Base-by-base conservation (phyloP, 2,113 vertebrate genomes). In the Meles meles region DNA sequence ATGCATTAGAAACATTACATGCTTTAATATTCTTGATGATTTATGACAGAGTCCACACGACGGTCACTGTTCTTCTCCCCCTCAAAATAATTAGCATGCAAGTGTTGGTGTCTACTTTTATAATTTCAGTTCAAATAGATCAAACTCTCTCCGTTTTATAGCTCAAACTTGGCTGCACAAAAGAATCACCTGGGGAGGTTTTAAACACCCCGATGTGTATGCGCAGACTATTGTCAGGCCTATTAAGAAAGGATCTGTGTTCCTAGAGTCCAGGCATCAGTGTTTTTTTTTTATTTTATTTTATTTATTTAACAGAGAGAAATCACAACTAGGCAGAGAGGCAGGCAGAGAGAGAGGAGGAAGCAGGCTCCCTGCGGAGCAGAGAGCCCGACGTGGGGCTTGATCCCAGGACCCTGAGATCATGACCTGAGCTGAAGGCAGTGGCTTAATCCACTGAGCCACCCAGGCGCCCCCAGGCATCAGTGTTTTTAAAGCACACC, bases 31-130 rank as follows among this genome's bases (percentile, higher is more conserved):
- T 49, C 83, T 87, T 47, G 37, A 34, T 65, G 57, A 86, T 95
- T 89, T 79, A 31, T 88, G 69, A 79, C 12, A 88, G 7, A 88
- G 14, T 31, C 29, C 18, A 94, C 18, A 63, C 4, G 34, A 9
- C 5, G 27, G 17, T 94, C 93, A 88, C 42, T 47, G 27, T 13
- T 39, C 47, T 81, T 1, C 59, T 20, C 1, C 86, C n/a, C 17
- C 49, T 80, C 17, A 76, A 94, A 92, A 94, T 25, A 88, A 57
- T 44, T 90, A 88, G 47, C 59, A 47, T 76, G 25, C 3, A 86
- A 74, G 18, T 87, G 12, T 29, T 92, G 37, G 21, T 27, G 63
- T 47, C 72, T 88, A 55, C 88, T 92, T 96, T 93, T 97, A 92
- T 77, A 92, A 76, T 85, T 90, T 20, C 20, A 84, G 31, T 13